A percentile compares a stretch with the other conserved stretches of the same genome.
Conservation (phyloP, 2,113 vertebrate species). For the Leptobrachium ailaonicum region DNA sequence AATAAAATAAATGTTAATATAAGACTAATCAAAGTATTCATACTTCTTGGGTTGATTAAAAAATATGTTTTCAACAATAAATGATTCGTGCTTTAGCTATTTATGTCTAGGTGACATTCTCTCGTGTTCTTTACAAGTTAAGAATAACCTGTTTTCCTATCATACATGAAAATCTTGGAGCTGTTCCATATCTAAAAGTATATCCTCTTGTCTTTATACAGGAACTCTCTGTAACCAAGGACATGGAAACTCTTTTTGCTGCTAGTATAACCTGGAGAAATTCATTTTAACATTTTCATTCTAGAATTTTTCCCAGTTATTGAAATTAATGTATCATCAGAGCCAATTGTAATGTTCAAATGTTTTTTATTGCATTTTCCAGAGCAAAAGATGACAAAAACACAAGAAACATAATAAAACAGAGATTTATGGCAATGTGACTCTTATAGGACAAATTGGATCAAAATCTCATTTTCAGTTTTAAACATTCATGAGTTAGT, state of each 20-base stretch:
- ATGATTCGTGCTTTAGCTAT: slow-evolving; percentile 12
- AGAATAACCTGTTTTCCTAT: slow-evolving; percentile 36
- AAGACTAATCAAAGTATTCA: background rate
- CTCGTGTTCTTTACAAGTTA: slow-evolving; percentile 9
- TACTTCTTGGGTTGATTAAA: background rate
- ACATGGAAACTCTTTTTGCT: slow-evolving; percentile 27
- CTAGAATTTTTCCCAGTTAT: too few relatives aligned
- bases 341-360: too few relatives aligned
- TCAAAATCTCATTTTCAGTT: too few relatives aligned
- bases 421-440: too few relatives aligned
- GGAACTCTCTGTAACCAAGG: slow-evolving; percentile 13
- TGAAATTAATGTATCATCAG: too few relatives aligned
- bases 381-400: too few relatives aligned
- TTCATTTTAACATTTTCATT: too few relatives aligned
- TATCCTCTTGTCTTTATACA: slow-evolving; percentile 10
- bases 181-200: background rate
- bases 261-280: background rate
- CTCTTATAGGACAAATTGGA: too few relatives aligned
- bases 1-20: background rate
- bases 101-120: slow-evolving; percentile 21
- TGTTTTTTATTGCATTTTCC: too few relatives aligned
- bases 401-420: too few relatives aligned
- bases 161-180: slow-evolving; percentile 20
- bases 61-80: too few relatives aligned
- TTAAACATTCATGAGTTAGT: too few relatives aligned